Base-by-base conservation (phyloP, 2,888 invertebrate genomes). In the Lysandra bellargus region DNA sequence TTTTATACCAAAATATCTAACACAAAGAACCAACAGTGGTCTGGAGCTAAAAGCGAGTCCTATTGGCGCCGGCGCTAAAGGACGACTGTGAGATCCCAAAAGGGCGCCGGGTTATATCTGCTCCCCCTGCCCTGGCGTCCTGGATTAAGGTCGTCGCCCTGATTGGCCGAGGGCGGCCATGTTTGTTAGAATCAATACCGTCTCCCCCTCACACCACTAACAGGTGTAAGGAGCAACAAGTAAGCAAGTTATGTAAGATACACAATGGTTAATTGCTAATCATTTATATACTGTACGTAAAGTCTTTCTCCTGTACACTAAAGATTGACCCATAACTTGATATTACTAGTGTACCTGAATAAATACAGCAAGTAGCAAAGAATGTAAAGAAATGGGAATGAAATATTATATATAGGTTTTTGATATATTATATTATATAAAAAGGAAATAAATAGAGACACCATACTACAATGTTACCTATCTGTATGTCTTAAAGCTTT, bases 91-190 rank as follows among this genome's bases (percentile, higher is more conserved):
- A 30, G 4, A 12, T 12, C 23, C 23, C 74, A 7, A 12, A 23
- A 12, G 49, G 75, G 44, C 30, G 44, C 30, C n/a, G 75, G 75
- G 44, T 23, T 75, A 49, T 49, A 75, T 75, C 14, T 6, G 23
- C 12, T 44, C 49, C 5, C 23, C 44, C 49, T 49, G 44, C 75
- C 49, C 49, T 74, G 49, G 4, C 75, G 4, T 23, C 44, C 30
- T 4, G 9, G 49, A 49, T 17, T 12, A 23, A 49, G 76, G 76
- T 33, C 76, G 7, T 33, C 33, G 57, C 14, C 12, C 76, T 33
- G 76, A 76, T 76, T 76, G 76, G 76, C 30, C 57, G 53, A 9
- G 17, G 14, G 76, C 53, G 33, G 33, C 53, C 53, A 53, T 33
- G 23, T 57, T 57, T 23, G 30, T 17, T 14, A 1, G 5, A 57